Conservation (phyloP, 2,113 vertebrate genomes). For the Brevimyrus niger region DNA sequence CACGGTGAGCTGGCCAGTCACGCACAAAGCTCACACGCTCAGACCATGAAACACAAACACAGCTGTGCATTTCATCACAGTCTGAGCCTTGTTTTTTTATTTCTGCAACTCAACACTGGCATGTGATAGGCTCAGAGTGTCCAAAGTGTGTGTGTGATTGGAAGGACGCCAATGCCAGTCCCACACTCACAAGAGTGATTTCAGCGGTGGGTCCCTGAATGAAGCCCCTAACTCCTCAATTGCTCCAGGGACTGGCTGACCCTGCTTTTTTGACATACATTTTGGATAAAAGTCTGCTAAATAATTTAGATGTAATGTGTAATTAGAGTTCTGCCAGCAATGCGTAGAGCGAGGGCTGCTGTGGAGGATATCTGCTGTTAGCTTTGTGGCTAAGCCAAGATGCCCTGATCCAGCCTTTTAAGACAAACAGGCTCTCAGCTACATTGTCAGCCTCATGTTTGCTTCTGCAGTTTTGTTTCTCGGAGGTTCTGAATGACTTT, state of each 20-base stretch:
- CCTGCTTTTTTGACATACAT: neutral
- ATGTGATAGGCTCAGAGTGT: neutral
- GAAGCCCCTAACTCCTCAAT: neutral
- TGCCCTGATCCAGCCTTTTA: neutral
- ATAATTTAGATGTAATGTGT: neutral
- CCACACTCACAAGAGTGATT: neutral
- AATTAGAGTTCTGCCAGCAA: neutral
- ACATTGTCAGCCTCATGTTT: neutral
- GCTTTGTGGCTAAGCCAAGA: neutral
- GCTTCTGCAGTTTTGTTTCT: neutral
- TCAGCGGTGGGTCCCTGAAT: neutral
- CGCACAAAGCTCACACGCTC: neutral
- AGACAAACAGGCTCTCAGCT: neutral
- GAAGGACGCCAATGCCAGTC: neutral
- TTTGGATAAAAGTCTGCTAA: neutral
- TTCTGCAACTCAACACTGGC: neutral
- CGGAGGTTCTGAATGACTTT: neutral
- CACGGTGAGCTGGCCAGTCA: constrained; percentile 55
- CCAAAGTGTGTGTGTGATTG: neutral
- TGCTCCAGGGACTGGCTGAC: neutral
- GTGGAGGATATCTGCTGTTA: neutral
- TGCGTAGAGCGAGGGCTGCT: neutral
- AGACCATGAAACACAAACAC: neutral
- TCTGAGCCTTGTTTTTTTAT: neutral
- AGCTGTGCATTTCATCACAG: neutral